These are phyloP conservation scores for Actinostola sp. DNA, from an alignment of 92 coral and sea anemone species.

Conservation along the genomic window DNA sequence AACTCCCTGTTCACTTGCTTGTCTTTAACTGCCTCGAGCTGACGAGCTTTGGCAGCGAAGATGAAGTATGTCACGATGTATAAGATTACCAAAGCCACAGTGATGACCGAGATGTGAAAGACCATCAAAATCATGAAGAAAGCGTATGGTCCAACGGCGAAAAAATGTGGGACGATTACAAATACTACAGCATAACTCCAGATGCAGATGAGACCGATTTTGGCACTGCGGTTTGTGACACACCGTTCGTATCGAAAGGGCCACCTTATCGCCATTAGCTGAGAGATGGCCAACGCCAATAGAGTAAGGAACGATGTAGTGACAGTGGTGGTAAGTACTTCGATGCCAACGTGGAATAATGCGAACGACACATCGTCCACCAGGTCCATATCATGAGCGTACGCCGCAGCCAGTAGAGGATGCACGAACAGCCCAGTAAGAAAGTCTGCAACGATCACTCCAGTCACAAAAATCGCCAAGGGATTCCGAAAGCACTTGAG, in stretches of 20 bases:
- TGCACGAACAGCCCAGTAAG: conserved; percentile 24
- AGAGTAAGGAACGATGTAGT: conserved; percentile 73
- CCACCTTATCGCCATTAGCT: conserved; percentile 51
- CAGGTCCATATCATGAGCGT: background rate
- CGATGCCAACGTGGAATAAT: background rate
- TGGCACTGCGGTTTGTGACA: conserved; percentile 41
- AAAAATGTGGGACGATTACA: background rate
- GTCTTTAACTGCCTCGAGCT: background rate
- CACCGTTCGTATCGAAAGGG: conserved; percentile 51
- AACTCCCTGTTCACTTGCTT: conserved; percentile 64
- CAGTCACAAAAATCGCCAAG: conserved; percentile 29
- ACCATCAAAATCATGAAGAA: conserved; percentile 2
- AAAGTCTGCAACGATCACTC: conserved; percentile 28
- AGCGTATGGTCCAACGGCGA: background rate
- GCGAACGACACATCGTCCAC: background rate
- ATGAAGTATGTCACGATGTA: conserved; percentile 58
- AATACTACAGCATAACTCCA: background rate
- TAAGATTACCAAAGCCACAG: conserved; percentile 47
- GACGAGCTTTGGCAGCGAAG: conserved; percentile 22
- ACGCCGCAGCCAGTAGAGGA: conserved; percentile 16
- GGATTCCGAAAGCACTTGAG: conserved; percentile 45
- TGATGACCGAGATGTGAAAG: conserved; percentile 45
- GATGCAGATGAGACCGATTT: conserved; percentile 9
- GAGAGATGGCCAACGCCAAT: conserved; percentile 60
- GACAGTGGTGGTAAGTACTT: conserved; percentile 43